Conservation (phyloP, 1,140 invertebrate genomes). For the Eumeta japonica region DNA sequence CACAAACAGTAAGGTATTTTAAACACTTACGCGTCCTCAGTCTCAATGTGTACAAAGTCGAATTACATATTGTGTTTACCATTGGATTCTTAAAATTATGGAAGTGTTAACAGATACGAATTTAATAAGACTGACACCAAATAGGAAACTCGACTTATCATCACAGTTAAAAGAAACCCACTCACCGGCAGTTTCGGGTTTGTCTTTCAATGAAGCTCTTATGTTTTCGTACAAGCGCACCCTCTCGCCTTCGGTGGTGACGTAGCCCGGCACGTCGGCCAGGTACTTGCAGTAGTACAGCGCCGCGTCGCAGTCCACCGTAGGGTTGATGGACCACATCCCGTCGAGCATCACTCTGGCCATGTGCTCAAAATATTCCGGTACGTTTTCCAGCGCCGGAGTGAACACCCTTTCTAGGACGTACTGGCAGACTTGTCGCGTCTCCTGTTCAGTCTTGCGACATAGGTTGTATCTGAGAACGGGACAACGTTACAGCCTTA, state of each 20-base stretch:
- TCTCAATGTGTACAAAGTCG: too few relatives aligned
- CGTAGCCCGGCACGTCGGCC: slow-evolving; percentile 38
- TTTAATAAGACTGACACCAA: too few relatives aligned
- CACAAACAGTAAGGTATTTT: too few relatives aligned
- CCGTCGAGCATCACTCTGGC: slow-evolving; percentile 46
- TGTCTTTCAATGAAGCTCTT: slow-evolving; percentile 20
- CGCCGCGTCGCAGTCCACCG: slow-evolving; percentile 24
- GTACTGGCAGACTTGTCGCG: slow-evolving; percentile 37
- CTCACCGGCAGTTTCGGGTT: slow-evolving; percentile 28
- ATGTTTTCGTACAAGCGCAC: slow-evolving; percentile 19
- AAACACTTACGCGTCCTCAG: too few relatives aligned
- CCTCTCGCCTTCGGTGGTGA: slow-evolving; percentile 33
- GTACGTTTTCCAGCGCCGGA: slow-evolving; percentile 43
- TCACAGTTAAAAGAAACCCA: too few relatives aligned
- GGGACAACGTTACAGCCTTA: too few relatives aligned
- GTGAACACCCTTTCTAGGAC: slow-evolving; percentile 41
- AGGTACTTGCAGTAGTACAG: slow-evolving; percentile 33
- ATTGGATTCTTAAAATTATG: too few relatives aligned
- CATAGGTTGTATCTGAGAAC: slow-evolving; percentile 63
- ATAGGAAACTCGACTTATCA: too few relatives aligned
- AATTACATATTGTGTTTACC: too few relatives aligned
- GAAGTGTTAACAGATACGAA: too few relatives aligned
- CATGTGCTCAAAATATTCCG: slow-evolving; percentile 54
- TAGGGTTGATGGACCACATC: slow-evolving; percentile 43
- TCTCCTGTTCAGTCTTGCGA: slow-evolving; percentile 42